Conservation (phyloP, 2,113 vertebrate genomes). For the crab-eating macaque (Macaca fascicularis) region T2T-MFA8v1.1 NC_088380.1:32175501-32176000, state of each 20-base stretch:
- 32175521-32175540: background rate
- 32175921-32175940: background rate
- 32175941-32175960: background rate
- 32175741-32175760: too few species aligned
- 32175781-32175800: background rate
- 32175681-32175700: rapidly evolving
- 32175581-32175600: rapidly evolving
- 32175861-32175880: background rate
- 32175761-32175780: too few species aligned
- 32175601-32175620: too few species aligned
- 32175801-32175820: background rate
- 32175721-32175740: background rate
- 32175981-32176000: background rate
- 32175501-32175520: rapidly evolving
- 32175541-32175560: too few species aligned
- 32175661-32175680: too few species aligned
- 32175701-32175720: rapidly evolving
- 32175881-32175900: background rate
- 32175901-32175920: background rate
- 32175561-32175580: rapidly evolving
- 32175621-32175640: too few species aligned
- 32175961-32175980: background rate
- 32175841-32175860: background rate
- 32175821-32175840: background rate
- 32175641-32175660: too few species aligned